Evolutionary conservation across 2,888 invertebrate species (phyloP).

Genomic region (Phyto melanocephala): DNA sequence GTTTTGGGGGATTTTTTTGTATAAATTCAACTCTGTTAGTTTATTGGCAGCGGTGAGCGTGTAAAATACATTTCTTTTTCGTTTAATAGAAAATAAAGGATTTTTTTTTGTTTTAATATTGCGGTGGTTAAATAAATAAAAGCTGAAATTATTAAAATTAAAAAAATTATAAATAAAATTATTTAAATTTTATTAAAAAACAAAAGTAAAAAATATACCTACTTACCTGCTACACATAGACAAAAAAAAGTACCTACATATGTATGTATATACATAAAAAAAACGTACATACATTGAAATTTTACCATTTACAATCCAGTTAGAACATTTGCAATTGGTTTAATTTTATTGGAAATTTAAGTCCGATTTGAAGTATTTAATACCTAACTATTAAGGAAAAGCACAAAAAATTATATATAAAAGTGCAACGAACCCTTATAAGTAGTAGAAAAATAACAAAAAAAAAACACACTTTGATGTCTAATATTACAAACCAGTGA

Average conservation of each 20-base stretch:
- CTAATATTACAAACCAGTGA: constrained; percentile 37
- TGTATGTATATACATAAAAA: too few relatives aligned
- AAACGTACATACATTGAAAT: too few relatives aligned
- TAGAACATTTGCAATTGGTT: not conserved
- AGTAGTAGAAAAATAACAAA: not conserved
- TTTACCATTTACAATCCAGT: too few relatives aligned
- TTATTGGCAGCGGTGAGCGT: constrained; percentile 60
- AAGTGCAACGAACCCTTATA: constrained; percentile 65
- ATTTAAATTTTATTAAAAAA: not conserved
- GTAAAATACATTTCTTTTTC: constrained; percentile 51
- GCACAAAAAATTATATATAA: too few relatives aligned
- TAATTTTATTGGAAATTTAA: not conserved
- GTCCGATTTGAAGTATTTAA: constrained; percentile 15
- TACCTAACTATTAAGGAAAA: not conserved
- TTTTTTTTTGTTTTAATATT: constrained; percentile 47
- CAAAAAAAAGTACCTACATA: too few relatives aligned
- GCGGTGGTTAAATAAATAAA: constrained; percentile 14
- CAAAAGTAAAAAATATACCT: constrained; percentile 11
- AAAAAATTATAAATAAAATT: not conserved
- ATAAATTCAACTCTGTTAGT: constrained; percentile 30
- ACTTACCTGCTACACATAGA: too few relatives aligned
- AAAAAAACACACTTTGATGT: not conserved
- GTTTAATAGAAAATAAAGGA: not conserved
- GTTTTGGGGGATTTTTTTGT: constrained; percentile 27
- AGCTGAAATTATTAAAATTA: constrained; percentile 53